Evolutionary conservation across 2,888 invertebrate species (phyloP).

Genomic region (Helobdella robusta): DNA sequence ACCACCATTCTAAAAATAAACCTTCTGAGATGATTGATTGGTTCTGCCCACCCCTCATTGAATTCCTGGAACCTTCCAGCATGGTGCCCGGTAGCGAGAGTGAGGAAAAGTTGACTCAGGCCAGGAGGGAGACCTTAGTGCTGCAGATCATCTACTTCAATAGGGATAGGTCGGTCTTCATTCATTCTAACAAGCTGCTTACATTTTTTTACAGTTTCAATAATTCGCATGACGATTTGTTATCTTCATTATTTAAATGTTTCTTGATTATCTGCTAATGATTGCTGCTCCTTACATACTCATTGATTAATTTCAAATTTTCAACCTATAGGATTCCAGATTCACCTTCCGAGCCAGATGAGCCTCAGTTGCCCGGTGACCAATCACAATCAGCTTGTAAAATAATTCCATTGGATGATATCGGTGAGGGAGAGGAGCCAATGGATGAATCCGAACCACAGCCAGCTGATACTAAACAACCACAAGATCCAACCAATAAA

Average conservation of each 20-base stretch:
- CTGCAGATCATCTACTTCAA: conserved; percentile 53
- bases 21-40: conserved; percentile 52
- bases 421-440: conserved; percentile 10
- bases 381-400: conserved; percentile 1
- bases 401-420: conserved; percentile 10
- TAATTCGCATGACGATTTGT: not conserved
- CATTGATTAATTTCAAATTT: not conserved
- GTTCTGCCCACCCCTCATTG: conserved; percentile 63
- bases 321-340: conserved; percentile 1
- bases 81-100: conserved; percentile 57
- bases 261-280: not conserved
- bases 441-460: not conserved
- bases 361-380: not conserved
- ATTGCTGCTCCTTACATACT: not conserved
- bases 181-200: not conserved
- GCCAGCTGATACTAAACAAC: not conserved
- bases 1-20: conserved; percentile 42
- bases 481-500: not conserved
- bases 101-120: conserved; percentile 75
- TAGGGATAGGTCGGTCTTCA: conserved; percentile 36
- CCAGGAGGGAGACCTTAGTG: conserved; percentile 72
- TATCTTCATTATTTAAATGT: not conserved
- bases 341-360: conserved; percentile 13
- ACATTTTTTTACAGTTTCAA: not conserved
- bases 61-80: conserved; percentile 47